Base-by-base conservation (phyloP, 2,888 invertebrate species). In the Epinotia nisella region DNA sequence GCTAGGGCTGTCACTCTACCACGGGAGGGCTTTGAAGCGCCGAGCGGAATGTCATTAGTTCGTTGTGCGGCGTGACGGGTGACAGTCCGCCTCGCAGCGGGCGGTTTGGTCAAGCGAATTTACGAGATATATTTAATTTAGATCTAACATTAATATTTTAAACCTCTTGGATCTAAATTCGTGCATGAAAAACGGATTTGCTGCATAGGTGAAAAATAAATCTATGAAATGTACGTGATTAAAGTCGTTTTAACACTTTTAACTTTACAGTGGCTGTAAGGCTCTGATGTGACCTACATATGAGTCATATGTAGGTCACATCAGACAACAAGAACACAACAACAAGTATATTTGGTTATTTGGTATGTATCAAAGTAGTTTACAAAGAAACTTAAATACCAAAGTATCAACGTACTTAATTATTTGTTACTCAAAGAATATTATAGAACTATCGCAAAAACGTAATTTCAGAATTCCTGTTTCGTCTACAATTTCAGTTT, bases 31-130 rank as follows among this genome's bases (percentile, higher is more conserved):
- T 66, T 53, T 56, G 66, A 66, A 55, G 66, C 66, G 66, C 21
- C 66, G 55, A 15, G 55, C 66, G 66, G 66, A 66, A 56, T 66
- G 66, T 66, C 66, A 66, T 66, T 66, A 66, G 66, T 66, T 56
- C 66, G 56, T 66, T 66, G 66, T 66, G 35, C 65, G 39, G 39
- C 24, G 56, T 56, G 66, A 66, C 66, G 56, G 21, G 66, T 56
- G 66, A 66, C 66, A 66, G 66, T 55, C 21, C 58, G 49, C 13
- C 17, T 41, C 41, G 10, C 66, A 21, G 66, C 66, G 66, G 66
- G 66, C 39, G 66, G 66, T 65, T 10, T 41, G 55, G 35, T 21
- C 55, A 17, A 51, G 17, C 41, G 19, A 61, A 45, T 9, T 61
- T 5, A 41, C 21, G 13, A 61, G 7, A 17, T 61, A 45, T 45